Base-by-base conservation (phyloP, 2,113 vertebrate species). In the Coturnix japonica region DNA sequence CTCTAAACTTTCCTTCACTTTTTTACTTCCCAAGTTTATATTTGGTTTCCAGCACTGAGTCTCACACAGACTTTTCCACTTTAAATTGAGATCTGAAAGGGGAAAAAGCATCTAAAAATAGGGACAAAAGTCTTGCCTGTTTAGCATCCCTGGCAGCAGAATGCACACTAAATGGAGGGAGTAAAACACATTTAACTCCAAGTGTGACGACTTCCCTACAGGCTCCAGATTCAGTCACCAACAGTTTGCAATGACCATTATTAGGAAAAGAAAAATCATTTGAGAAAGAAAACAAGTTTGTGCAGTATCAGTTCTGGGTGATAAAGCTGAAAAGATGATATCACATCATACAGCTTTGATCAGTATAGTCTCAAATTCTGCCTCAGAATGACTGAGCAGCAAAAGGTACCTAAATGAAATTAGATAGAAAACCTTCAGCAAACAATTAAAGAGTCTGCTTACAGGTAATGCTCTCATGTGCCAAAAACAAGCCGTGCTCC, bases 241-340 rank as follows among this genome's bases (percentile, higher is more conserved):
- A 16, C 14, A 63, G n/a, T 57, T 72, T 71, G 63, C 26, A 41
- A 54, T 28, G 79, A 74, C 63, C 13, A 9, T 65, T 9, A 17
- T 21, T 44, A 66, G 59, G 53, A 46, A 65, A 59, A 76, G 44
- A 41, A 85, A 70, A 83, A 54, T 64, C 10, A 75, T 43, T 37
- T 51, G 46, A 10, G 30, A 56, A 78, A 35, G 31, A 70, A 74
- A 51, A 4, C n/a, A 77, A 49, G 9, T 44, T 43, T 72, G 31
- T 28, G 49, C 4, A 44, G 0, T 22, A 19, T 15, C 26, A 22
- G 1, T 1, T 2, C 2, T 25, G 30, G 53, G 37, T 20, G 53
- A 37, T 21, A 5, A 31, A 25, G 26, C 46, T 43, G 33, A 31
- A 3, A 31, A 22, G 37, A 57, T 39, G 49, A 28, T 15, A 15